Conservation (phyloP, 2,797 vertebrate species). For the Crenuchus spilurus region DNA sequence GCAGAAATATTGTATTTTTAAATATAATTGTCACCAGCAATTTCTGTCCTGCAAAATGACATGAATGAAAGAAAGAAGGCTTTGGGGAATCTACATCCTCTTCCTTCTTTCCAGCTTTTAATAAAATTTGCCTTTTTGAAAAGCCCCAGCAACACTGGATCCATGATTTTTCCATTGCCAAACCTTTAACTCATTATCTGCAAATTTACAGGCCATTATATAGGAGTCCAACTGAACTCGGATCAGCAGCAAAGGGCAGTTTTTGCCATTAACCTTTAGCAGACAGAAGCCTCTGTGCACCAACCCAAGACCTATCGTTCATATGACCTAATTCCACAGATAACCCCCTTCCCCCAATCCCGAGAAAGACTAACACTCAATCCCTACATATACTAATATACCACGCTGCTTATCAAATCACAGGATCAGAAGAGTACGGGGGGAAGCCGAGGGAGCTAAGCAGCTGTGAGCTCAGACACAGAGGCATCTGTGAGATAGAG, state of each 20-base stretch:
- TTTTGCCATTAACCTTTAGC: slow-evolving; percentile 1
- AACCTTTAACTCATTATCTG: too few species aligned
- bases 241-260: slow-evolving; percentile 12
- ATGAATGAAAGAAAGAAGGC: not conserved
- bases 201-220: not conserved
- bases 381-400: slow-evolving; percentile 30
- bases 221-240: not conserved
- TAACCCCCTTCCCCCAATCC: slow-evolving; percentile 38
- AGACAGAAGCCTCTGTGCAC: slow-evolving; percentile 23
- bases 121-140: not conserved
- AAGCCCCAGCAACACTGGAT: not conserved
- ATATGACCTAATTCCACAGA: slow-evolving; percentile 45
- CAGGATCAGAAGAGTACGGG: slow-evolving; percentile 5
- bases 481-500: not conserved
- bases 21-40: too few species aligned
- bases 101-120: not conserved
- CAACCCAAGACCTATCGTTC: slow-evolving; percentile 16
- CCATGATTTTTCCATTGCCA: not conserved
- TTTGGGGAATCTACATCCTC: not conserved
- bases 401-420: slow-evolving; percentile 22
- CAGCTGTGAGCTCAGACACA: slow-evolving; percentile 18
- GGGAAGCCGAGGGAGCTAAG: not conserved
- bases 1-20: too few species aligned
- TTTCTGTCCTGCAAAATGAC: not conserved
- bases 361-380: slow-evolving; percentile 20